phyloP scores from a whole-genome alignment of 2,113 vertebrate species.

The Heliornis fulica region DNA sequence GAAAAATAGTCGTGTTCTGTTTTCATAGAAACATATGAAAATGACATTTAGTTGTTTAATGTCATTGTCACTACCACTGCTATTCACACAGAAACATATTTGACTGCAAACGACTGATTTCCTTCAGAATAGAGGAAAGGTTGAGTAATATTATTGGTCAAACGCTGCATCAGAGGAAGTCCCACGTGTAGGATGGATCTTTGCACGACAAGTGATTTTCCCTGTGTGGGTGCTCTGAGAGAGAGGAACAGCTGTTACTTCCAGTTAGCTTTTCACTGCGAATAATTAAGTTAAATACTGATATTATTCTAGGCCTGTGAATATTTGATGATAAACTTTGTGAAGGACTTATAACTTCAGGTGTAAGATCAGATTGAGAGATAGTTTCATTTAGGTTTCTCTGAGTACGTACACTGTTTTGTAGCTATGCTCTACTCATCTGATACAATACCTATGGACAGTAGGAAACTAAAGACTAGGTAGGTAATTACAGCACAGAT shows the following conservation, averaged over 20 bases:
- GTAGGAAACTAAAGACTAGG: background rate
- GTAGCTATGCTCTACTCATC: background rate
- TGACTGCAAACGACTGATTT: background rate
- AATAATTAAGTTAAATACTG: conserved; percentile 34
- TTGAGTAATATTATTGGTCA: background rate
- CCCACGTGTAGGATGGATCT: background rate
- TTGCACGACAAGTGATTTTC: background rate
- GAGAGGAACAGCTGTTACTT: background rate
- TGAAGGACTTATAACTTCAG: background rate
- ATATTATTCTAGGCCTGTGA: conserved; percentile 36
- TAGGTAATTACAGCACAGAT: background rate
- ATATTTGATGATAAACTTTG: conserved; percentile 50
- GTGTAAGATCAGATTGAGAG: background rate
- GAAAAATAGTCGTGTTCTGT: background rate
- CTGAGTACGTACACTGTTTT: background rate
- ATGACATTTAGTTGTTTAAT: too few relatives aligned
- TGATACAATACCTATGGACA: background rate
- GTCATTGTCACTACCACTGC: background rate
- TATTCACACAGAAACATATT: background rate
- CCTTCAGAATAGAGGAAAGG: background rate
- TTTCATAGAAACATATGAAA: too few relatives aligned
- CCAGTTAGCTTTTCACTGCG: background rate
- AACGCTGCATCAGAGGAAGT: background rate
- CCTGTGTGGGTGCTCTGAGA: background rate
- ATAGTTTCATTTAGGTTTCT: background rate